Percentiles rank a stretch among this genome's conserved stretches.
Evolutionary conservation across 2,888 invertebrate genomes (phyloP).

Genomic region (Proisotoma minuta): DNA sequence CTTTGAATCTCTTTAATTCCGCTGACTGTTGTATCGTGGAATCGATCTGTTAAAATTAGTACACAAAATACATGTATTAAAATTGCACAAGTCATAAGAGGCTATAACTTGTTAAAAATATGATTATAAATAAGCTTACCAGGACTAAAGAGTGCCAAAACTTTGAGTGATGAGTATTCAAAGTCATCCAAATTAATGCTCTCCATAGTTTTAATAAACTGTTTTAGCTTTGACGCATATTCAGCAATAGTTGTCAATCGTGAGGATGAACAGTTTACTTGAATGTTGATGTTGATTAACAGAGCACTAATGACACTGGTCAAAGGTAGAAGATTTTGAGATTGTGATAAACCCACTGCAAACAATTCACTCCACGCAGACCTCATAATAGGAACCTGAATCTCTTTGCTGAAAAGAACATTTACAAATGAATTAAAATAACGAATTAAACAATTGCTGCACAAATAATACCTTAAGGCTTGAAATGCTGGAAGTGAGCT

Average conservation of each 20-base stretch:
- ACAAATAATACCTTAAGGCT: conserved; percentile 61
- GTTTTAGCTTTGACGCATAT: conserved; percentile 37
- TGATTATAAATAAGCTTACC: conserved; percentile 59
- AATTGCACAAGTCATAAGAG: too few species aligned
- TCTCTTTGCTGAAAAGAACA: conserved; percentile 30
- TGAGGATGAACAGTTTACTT: conserved; percentile 38
- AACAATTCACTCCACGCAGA: conserved; percentile 45
- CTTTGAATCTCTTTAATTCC: conserved; percentile 38
- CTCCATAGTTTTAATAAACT: conserved; percentile 36
- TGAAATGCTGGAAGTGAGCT: conserved; percentile 77
- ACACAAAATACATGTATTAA: background rate
- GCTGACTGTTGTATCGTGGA: conserved; percentile 21
- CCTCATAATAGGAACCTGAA: conserved; percentile 39
- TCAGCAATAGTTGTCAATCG: conserved; percentile 35
- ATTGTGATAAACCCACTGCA: conserved; percentile 43
- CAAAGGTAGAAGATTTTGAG: conserved; percentile 41
- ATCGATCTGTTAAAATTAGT: background rate
- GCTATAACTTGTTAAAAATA: too few species aligned
- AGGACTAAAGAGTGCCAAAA: conserved; percentile 75
- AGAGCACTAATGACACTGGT: conserved; percentile 41
- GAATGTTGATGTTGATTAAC: conserved; percentile 37
- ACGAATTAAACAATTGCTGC: background rate
- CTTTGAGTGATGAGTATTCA: conserved; percentile 83
- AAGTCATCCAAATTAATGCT: conserved; percentile 61
- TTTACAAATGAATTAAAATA: background rate